Evolutionary conservation across 2,113 vertebrate genomes (phyloP).

Genomic region (Antechinus stuartii): DNA sequence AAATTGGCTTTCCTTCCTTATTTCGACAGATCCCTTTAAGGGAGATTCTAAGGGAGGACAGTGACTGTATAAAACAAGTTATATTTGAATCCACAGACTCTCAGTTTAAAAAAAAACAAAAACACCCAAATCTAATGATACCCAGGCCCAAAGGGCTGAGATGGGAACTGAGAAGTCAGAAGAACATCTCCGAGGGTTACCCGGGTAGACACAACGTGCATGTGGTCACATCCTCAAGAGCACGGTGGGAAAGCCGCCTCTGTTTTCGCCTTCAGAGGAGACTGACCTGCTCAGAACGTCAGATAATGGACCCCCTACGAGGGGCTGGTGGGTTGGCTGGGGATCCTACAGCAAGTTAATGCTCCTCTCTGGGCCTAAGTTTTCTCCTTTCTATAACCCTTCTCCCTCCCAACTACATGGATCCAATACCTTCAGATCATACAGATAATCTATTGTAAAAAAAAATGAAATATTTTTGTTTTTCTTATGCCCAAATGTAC

Average conservation of each 20-base stretch:
- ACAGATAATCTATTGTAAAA: not conserved
- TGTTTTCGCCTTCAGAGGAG: not conserved
- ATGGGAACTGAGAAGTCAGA: conserved; percentile 4
- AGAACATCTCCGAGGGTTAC: not conserved
- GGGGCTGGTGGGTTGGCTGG: not conserved
- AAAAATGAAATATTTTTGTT: too few species aligned
- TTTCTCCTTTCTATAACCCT: not conserved
- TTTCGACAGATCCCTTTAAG: not conserved
- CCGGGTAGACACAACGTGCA: not conserved
- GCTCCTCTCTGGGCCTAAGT: not conserved
- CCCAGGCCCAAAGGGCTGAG: not conserved
- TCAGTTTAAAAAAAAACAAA: conserved; percentile 12
- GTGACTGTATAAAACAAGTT: not conserved
- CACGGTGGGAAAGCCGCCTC: conserved; percentile 23
- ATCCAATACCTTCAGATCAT: not conserved
- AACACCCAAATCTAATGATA: not conserved
- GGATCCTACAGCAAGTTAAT: not conserved
- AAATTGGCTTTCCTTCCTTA: conserved; percentile 24
- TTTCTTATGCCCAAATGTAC: too few species aligned
- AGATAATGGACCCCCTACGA: not conserved
- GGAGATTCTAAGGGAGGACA: not conserved
- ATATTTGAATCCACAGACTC: not conserved
- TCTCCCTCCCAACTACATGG: not conserved
- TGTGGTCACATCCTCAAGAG: not conserved
- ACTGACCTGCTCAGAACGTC: too few species aligned